These are phyloP conservation scores for Montipora sp. DNA, from an alignment of 64 coral and sea anemone genomes.

Conservation along the genomic window DNA sequence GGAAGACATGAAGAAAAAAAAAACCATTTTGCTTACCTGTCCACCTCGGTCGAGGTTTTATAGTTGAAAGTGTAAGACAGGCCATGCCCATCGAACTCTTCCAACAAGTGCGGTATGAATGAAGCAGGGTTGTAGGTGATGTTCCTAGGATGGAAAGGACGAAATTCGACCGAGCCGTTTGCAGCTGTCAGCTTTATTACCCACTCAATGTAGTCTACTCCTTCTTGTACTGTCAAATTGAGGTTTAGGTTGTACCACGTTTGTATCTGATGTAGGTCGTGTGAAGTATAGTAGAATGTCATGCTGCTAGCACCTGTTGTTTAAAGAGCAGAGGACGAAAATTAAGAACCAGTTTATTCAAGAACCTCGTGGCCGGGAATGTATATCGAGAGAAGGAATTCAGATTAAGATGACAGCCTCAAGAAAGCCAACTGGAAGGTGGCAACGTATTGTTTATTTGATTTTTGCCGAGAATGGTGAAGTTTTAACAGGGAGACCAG, in stretches of 20 bases:
- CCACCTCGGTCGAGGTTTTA: conserved; percentile 36
- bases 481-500: too few relatives aligned
- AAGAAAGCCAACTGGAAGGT: too few relatives aligned
- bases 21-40: conserved; percentile 1
- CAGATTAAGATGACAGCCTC: too few relatives aligned
- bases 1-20: background rate
- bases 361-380: background rate
- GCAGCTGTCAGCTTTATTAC: conserved; percentile 42
- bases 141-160: conserved; percentile 30
- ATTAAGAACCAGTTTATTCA: background rate
- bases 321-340: background rate
- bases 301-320: conserved; percentile 37
- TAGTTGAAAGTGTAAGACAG: conserved; percentile 60
- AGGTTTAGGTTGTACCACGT: conserved; percentile 16
- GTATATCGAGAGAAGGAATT: too few relatives aligned
- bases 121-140: conserved; percentile 33
- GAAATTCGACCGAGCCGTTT: conserved; percentile 40
- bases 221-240: conserved; percentile 25
- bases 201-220: conserved; percentile 30
- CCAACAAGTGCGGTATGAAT: conserved; percentile 38
- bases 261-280: conserved; percentile 11
- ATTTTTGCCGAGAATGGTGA: too few relatives aligned
- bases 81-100: conserved; percentile 60
- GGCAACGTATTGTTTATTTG: too few relatives aligned
- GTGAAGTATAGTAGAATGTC: conserved; percentile 46